Conservation (phyloP, 2,113 vertebrate species). For the Uria aalge region DNA sequence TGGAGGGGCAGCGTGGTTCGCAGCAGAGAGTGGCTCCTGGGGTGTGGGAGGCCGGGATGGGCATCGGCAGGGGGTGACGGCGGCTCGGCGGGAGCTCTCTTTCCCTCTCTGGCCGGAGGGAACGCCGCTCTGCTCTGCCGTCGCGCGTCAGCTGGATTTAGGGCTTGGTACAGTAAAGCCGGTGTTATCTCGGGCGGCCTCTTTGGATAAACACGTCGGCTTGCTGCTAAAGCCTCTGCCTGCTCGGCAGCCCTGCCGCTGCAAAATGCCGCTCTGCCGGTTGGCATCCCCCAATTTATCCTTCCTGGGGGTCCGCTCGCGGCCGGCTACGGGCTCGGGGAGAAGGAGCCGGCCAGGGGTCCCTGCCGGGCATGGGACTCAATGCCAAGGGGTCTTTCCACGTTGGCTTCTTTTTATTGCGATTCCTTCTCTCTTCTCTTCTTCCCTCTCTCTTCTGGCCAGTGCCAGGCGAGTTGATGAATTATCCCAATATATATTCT, state of each 20-base stretch:
- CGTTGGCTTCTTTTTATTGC: background rate
- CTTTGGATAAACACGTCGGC: background rate
- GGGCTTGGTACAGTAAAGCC: background rate
- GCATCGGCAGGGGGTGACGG: no score
- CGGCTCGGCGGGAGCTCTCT: background rate
- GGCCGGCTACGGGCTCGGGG: background rate
- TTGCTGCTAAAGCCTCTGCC: background rate
- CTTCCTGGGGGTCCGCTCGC: no score
- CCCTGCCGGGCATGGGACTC: background rate
- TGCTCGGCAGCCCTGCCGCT: background rate
- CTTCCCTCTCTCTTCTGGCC: conserved; percentile 15
- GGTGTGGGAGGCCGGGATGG: background rate
- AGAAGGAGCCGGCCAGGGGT: background rate
- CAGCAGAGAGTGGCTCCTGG: background rate
- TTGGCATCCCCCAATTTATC: rapidly evolving
- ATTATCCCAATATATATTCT: conserved; percentile 79
- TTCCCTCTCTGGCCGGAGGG: background rate
- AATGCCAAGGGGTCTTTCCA: background rate
- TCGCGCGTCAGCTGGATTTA: background rate
- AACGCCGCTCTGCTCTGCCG: background rate
- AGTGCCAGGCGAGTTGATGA: conserved; percentile 72
- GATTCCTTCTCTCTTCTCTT: background rate
- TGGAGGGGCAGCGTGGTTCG: background rate
- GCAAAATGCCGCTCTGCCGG: background rate
- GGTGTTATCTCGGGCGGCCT: background rate